phyloP scores from a whole-genome alignment of 37 sponge, comb jelly and placozoan genomes.

The Eunapius fragilis region DNA sequence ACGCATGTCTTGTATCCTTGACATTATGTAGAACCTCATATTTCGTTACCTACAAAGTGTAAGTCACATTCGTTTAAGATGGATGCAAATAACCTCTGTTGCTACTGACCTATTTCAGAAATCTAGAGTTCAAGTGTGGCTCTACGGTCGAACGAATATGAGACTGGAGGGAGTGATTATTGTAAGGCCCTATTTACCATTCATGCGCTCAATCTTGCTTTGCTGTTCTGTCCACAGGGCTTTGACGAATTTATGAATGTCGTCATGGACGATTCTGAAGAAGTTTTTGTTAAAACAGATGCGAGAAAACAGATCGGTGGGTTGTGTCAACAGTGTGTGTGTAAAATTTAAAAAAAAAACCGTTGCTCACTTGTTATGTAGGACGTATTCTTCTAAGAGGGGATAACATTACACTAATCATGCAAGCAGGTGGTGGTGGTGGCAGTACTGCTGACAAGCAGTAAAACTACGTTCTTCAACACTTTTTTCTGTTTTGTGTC shows the following conservation, averaged over 20 bases:
- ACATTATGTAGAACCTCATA: conserved; percentile 76
- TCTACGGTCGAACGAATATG: conserved; percentile 92
- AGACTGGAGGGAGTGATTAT: conserved; percentile 95
- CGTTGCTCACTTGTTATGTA: conserved; percentile 10
- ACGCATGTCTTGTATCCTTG: background rate
- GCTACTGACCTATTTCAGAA: conserved; percentile 64
- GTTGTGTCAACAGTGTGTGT: background rate
- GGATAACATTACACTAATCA: conserved; percentile 92
- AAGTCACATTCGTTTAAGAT: conserved; percentile 22
- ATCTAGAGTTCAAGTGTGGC: conserved; percentile 95
- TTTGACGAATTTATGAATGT: conserved; percentile 99
- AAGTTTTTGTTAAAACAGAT: conserved; percentile 78
- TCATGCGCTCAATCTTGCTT: too few relatives aligned
- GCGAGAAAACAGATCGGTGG: conserved; percentile 71
- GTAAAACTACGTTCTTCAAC: conserved; percentile 21
- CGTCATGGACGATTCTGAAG: conserved; percentile 93
- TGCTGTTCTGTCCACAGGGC: conserved; percentile 70
- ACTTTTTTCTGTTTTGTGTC: background rate
- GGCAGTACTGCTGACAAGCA: conserved; percentile 6
- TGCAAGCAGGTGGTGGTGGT: conserved; percentile 44
- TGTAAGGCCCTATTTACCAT: too few relatives aligned
- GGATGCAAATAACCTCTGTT: background rate
- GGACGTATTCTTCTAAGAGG: conserved; percentile 84
- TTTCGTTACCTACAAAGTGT: conserved; percentile 94
- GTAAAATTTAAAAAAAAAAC: conserved; percentile 9